A percentile compares a stretch with the other conserved stretches of the same genome.
Conservation (phyloP, 2,113 vertebrate genomes). For the Pollachius pollachius region DNA sequence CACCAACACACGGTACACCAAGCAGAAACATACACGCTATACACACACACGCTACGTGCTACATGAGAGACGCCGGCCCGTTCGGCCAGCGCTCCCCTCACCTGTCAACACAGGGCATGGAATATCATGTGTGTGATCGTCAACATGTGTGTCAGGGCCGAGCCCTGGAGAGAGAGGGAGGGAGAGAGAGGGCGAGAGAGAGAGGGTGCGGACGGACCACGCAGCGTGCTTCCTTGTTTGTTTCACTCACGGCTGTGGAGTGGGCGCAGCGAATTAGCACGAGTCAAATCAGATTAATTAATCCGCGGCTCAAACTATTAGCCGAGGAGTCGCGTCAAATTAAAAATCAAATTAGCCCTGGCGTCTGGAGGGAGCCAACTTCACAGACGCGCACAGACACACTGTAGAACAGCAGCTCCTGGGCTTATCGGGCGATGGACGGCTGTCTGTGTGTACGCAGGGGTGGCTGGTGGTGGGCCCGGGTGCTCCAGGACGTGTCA, state of each 20-base stretch:
- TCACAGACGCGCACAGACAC: constrained; percentile 9
- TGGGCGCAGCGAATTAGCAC: constrained; percentile 70
- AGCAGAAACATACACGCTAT: constrained; percentile 32
- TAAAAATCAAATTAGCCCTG: constrained; percentile 78
- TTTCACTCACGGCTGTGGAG: constrained; percentile 35
- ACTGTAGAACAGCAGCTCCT: constrained; percentile 56
- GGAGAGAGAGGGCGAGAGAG: constrained; percentile 30
- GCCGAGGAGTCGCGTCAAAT: constrained; percentile 71
- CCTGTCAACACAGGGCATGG: constrained; percentile 59
- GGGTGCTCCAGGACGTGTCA: constrained; percentile 35
- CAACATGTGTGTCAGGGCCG: constrained; percentile 57
- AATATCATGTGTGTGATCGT: constrained; percentile 3
- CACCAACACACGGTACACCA: not conserved
- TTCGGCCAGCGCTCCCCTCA: constrained; percentile 25
- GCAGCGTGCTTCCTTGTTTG: constrained; percentile 46
- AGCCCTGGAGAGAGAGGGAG: constrained; percentile 35
- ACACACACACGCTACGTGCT: constrained; percentile 5
- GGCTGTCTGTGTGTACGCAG: constrained; percentile 20
- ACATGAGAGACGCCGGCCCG: constrained; percentile 6
- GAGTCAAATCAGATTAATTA: constrained; percentile 78
- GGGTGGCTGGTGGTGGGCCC: constrained; percentile 28
- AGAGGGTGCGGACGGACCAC: constrained; percentile 41
- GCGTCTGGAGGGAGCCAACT: constrained; percentile 55
- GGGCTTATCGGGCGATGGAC: constrained; percentile 48
- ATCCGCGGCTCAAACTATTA: constrained; percentile 67